Base-by-base conservation (phyloP, 2,888 invertebrate genomes). In the Petrolisthes cinctipes region DNA sequence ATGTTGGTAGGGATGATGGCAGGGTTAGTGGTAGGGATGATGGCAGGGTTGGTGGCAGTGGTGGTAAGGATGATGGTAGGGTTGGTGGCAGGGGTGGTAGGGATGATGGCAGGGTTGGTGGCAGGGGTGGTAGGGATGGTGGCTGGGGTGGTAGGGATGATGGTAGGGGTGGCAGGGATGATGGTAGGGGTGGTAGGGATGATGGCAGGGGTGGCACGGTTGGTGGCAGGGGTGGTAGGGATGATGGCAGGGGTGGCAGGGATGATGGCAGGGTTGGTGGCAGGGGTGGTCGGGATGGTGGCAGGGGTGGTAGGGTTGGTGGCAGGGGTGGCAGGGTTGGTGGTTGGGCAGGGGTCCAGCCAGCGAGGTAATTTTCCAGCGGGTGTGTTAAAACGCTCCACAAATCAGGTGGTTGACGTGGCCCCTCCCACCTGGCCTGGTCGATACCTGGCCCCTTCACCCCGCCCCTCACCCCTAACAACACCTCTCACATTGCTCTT, bases 361-460 rank as follows among this genome's bases (percentile, higher is more conserved):
- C 2, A 37, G 23, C 11, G 20, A 54, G 83, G 83, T 83, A 83
- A 83, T 83, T 83, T 83, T 83, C 83, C 83, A 83, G 83, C 56
- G 83, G 54, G 68, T 83, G 83, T 83, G 83, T 83, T 83, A 75
- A 80, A 83, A 56, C 75, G 75, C 57, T 37, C 83, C 83, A 83
- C 83, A 83, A 83, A 83, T 83, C 75, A 83, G 75, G 57, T 14
- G 57, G 83, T 83, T 83, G 83, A 83, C 83, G 83, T 73, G 51
- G 82, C 82, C 82, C 75, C 83, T 56, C 75, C 83, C 83, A 75
- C 83, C 76, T 76, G 75, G 37, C 75, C 37, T 76, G 83, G 56
- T 83, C 83, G 83, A 83, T 83, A 83, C 83, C 83, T 76, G 75
- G 17, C 83, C 20, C 75, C 83, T 61, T 37, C 17, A 9, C 80